These are phyloP conservation scores for Erannis defoliaria DNA, from an alignment of 2,888 invertebrate genomes.

Conservation along the genomic window DNA sequence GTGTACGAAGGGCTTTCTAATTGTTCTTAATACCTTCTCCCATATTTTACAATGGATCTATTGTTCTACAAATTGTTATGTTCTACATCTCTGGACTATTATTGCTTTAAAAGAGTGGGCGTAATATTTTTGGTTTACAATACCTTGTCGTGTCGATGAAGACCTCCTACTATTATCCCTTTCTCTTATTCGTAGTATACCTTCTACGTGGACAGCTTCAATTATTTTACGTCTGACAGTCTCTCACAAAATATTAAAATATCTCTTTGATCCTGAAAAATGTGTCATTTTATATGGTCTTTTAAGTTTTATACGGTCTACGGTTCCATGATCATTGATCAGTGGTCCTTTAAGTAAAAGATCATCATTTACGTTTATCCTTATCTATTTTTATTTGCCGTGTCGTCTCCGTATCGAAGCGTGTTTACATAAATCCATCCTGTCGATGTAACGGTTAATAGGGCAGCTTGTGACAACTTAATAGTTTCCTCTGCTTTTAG, in stretches of 20 bases:
- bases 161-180: conserved; percentile 44
- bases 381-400: conserved; percentile 63
- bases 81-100: conserved; percentile 38
- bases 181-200: conserved; percentile 26
- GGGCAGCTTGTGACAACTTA: conserved; percentile 76
- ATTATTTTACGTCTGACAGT: conserved; percentile 23
- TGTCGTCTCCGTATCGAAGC: conserved; percentile 36
- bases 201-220: conserved; percentile 28
- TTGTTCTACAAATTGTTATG: conserved; percentile 49
- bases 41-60: conserved; percentile 47
- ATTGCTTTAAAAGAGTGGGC: conserved; percentile 46
- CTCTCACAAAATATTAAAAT: background rate
- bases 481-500: conserved; percentile 79
- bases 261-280: background rate
- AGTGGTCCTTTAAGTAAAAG: too few relatives aligned
- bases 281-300: background rate
- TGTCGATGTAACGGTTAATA: conserved; percentile 72
- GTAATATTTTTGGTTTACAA: conserved; percentile 46
- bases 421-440: conserved; percentile 73
- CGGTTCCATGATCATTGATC: too few relatives aligned
- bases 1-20: conserved; percentile 67
- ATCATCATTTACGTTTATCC: conserved; percentile 33
- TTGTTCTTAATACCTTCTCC: conserved; percentile 55
- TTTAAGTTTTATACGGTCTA: background rate
- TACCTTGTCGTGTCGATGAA: conserved; percentile 38